These are phyloP conservation scores for Drosophila mayri DNA, from an alignment of 1,140 invertebrate species.

Conservation along the genomic window DNA sequence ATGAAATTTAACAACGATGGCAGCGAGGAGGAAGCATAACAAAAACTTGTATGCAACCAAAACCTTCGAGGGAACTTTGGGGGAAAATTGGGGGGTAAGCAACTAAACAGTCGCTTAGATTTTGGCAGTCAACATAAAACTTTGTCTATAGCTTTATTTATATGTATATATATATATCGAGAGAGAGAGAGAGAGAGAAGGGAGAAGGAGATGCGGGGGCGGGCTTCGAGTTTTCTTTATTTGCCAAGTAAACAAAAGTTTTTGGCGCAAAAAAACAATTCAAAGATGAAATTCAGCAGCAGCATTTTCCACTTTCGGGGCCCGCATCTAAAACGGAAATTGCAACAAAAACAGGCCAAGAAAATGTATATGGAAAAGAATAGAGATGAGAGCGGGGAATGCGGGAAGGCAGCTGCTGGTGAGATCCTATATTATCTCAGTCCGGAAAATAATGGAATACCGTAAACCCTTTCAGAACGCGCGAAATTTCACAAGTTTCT, in stretches of 20 bases:
- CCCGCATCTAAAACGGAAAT: conserved; percentile 49
- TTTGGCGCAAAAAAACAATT: conserved; percentile 80
- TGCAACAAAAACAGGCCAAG: conserved; percentile 47
- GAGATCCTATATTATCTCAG: conserved; percentile 10
- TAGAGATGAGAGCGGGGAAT: conserved; percentile 12
- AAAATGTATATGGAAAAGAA: conserved; percentile 11
- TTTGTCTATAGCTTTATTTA: conserved; percentile 19
- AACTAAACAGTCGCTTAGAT: conserved; percentile 62
- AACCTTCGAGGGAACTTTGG: conserved; percentile 53
- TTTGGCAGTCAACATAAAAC: conserved; percentile 48
- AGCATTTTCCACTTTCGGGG: conserved; percentile 26
- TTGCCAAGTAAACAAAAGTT: conserved; percentile 80
- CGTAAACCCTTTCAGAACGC: conserved; percentile 27
- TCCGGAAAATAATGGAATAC: conserved; percentile 17
- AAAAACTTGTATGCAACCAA: conserved; percentile 76
- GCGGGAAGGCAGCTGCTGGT: conserved; percentile 46
- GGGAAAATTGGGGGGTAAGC: conserved; percentile 15
- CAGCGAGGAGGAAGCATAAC: conserved; percentile 56
- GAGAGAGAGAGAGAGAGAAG: conserved; percentile 5
- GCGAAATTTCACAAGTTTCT: conserved; percentile 56
- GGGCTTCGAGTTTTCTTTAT: conserved; percentile 48
- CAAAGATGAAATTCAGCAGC: conserved; percentile 66
- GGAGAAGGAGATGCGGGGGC: too few species aligned
- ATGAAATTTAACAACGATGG: conserved; percentile 21
- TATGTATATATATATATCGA: conserved; percentile 2